These are phyloP conservation scores for Drosophila pectinifera DNA, from an alignment of 1,140 invertebrate genomes.

Conservation along the genomic window DNA sequence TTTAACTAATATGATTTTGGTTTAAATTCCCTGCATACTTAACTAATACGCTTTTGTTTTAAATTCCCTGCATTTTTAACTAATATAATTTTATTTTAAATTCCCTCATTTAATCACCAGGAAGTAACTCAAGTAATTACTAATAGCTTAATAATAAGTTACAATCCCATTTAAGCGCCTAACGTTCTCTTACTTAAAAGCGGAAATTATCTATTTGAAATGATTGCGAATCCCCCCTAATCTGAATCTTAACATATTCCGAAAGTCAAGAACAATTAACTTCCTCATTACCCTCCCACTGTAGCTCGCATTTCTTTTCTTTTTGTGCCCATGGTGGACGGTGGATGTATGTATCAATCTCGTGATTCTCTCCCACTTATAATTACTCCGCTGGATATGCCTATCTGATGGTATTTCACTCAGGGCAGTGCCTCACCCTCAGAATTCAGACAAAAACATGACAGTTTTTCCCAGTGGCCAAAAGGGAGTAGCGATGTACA, in stretches of 20 bases:
- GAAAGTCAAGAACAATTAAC: slow-evolving; percentile 43
- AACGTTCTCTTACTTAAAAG: neutral
- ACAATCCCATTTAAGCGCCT: neutral
- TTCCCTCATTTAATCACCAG: neutral
- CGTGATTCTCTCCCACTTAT: slow-evolving; percentile 33
- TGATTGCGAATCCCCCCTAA: slow-evolving; percentile 9
- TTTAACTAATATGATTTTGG: neutral
- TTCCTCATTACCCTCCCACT: slow-evolving; percentile 31
- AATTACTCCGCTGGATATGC: slow-evolving; percentile 31
- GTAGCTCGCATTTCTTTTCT: slow-evolving; percentile 19
- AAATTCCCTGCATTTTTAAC: neutral
- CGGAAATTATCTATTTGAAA: neutral
- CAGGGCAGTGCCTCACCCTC: slow-evolving; percentile 23
- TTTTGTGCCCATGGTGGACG: slow-evolving; percentile 2
- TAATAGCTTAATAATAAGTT: slow-evolving; percentile 1
- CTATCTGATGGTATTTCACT: slow-evolving; percentile 45
- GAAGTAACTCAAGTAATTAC: neutral
- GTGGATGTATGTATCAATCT: slow-evolving; percentile 28
- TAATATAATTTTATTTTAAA: neutral
- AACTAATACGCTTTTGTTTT: neutral
- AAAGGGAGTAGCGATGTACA: slow-evolving; percentile 24
- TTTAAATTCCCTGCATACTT: neutral
- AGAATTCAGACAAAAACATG: slow-evolving; percentile 59
- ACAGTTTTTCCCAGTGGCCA: slow-evolving; percentile 71
- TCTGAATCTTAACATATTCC: slow-evolving; percentile 28